A percentile compares a stretch with the other conserved stretches of the same genome.
Evolutionary conservation across 2,113 vertebrate genomes (phyloP).

Genomic region (Gavialis gangeticus): DNA sequence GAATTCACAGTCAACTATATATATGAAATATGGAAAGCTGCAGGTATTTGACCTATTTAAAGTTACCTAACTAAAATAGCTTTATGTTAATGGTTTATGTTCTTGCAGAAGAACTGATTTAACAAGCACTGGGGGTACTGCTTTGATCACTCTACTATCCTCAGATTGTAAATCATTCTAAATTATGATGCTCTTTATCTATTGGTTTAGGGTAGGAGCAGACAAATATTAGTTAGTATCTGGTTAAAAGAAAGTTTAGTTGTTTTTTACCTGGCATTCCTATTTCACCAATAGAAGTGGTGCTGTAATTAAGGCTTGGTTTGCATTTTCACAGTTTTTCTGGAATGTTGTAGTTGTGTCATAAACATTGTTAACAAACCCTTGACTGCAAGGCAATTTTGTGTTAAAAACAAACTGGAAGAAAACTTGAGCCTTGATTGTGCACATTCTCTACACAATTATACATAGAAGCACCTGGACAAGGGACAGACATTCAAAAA

Average conservation of each 20-base stretch:
- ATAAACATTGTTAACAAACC: not conserved
- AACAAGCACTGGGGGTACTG: not conserved
- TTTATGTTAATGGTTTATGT: not conserved
- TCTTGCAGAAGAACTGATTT: conserved; percentile 12
- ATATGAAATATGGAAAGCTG: not conserved
- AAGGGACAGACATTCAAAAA: too few relatives aligned
- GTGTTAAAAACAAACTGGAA: not conserved
- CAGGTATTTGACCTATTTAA: not conserved
- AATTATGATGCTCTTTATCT: conserved; percentile 10
- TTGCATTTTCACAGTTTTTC: not conserved
- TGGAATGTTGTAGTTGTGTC: not conserved
- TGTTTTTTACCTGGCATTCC: too few relatives aligned
- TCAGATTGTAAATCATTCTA: conserved; percentile 20
- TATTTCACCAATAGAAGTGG: not conserved
- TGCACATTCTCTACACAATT: not conserved
- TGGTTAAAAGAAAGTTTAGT: not conserved
- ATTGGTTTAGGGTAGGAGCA: fast-evolving
- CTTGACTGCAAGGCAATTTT: not conserved
- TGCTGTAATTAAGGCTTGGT: not conserved
- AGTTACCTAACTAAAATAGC: not conserved
- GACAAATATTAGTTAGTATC: not conserved
- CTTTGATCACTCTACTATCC: conserved; percentile 25
- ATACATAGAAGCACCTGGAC: not conserved
- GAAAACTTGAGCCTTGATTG: not conserved
- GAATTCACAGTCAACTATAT: not conserved